Evolutionary conservation across 2,888 invertebrate genomes (phyloP), one percentile per base, ranked within the genome.

Genomic region (Drosophila quasianomalipes): DNA sequence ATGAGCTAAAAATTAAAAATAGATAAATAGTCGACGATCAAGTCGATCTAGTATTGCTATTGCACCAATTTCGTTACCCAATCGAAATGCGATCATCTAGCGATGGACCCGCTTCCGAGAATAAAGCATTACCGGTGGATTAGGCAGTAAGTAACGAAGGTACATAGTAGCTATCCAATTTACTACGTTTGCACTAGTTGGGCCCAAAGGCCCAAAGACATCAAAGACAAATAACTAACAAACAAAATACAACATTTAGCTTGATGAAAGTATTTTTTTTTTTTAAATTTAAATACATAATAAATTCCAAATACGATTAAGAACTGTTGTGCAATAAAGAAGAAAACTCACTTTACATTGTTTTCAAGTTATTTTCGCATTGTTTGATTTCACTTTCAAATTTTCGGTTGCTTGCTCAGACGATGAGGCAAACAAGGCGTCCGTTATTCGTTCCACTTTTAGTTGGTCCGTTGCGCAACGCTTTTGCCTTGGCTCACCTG

Each of bases 371-470:
- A 90, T 87, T 89, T 88, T 86, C 86, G 72, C 80, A 79, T 90
- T 87, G 84, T 87, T 87, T 87, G 84, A 90, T 89, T 90, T 87
- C 89, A 89, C 89, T 86, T 85, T 85, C 78, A 80, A 82, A 82
- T 82, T 77, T 83, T 59, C 68, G 63, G 66, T 67, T 82, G 82
- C 85, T 79, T 82, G 75, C 84, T 70, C 82, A 77, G 87, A 84
- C 89, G 73, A 71, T 74, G 55, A n/a, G 62, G 54, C 69, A 71
- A 69, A 69, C 62, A 69, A 64, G 59, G 65, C 51, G 54, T 41
- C 19, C 28, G 37, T 14, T 41, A 55, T 66, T 74, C 41, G 28
- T 7, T 37, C 54, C 62, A 30, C 37, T 47, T 54, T 64, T 60
- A 60, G 63, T 58, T 47, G 22, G 39, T 16, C 44, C 4, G 47